phyloP scores from a whole-genome alignment of 2,113 vertebrate genomes.

The western clawed frog (Xenopus tropicalis) region DNA sequence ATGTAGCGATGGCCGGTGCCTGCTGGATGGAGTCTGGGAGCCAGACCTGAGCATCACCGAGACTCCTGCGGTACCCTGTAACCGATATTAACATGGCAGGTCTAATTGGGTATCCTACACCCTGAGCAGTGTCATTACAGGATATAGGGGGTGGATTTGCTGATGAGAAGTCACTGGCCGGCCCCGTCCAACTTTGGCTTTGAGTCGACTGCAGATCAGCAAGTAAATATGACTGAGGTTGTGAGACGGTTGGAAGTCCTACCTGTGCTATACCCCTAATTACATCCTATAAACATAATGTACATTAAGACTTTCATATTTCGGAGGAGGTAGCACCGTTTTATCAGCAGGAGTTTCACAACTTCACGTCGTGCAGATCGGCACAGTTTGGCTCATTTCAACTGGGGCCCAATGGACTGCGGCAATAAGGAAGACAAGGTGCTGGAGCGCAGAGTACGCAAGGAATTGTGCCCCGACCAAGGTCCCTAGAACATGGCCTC shows the following conservation, averaged over 20 bases:
- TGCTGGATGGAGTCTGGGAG: neutral
- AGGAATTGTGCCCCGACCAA: neutral
- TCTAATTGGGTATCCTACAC: neutral
- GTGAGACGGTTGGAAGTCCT: too few relatives aligned
- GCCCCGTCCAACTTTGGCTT: too few relatives aligned
- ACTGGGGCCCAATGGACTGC: neutral
- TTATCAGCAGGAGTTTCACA: neutral
- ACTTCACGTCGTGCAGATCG: neutral
- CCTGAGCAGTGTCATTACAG: neutral
- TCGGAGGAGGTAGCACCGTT: slow-evolving; percentile 13
- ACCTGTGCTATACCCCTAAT: neutral
- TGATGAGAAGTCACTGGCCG: too few relatives aligned
- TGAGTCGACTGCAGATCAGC: too few relatives aligned
- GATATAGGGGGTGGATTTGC: too few relatives aligned
- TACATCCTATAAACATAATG: neutral
- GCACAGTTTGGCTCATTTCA: too few relatives aligned
- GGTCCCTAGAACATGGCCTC: too few relatives aligned
- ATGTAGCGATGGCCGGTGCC: neutral
- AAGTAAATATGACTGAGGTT: too few relatives aligned
- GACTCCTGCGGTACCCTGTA: neutral
- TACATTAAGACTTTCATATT: neutral
- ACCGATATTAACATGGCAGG: neutral
- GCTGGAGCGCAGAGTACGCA: neutral
- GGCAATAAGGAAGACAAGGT: neutral
- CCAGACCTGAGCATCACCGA: neutral